Percentiles rank a stretch among this genome's conserved stretches.
phyloP scores from a whole-genome alignment of 2,113 vertebrate genomes.

The Steatornis caripensis region DNA sequence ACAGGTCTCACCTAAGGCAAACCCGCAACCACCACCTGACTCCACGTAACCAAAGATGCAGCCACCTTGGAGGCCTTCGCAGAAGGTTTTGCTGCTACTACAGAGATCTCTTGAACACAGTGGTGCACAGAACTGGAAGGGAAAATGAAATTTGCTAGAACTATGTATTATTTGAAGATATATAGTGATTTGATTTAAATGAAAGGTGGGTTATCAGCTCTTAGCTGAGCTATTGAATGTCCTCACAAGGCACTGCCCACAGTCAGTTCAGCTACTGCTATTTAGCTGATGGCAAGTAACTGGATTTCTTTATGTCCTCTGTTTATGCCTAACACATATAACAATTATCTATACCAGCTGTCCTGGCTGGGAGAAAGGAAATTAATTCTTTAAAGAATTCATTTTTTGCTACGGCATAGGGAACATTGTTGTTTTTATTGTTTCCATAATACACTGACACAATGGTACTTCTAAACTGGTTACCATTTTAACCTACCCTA shows the following conservation, averaged over 20 bases:
- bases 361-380: background rate
- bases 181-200: background rate
- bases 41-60: fast-evolving
- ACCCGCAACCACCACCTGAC: background rate
- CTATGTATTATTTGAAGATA: background rate
- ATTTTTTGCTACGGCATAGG: background rate
- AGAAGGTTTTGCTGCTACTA: background rate
- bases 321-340: background rate
- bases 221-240: background rate
- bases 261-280: background rate
- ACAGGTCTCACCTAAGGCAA: background rate
- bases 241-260: background rate
- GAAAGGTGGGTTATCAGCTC: background rate
- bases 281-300: background rate
- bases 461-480: background rate
- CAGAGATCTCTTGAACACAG: background rate
- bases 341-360: background rate
- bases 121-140: background rate
- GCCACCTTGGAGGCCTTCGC: background rate
- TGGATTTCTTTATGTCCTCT: background rate
- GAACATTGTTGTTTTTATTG: background rate
- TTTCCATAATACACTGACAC: background rate
- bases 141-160: background rate
- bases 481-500: background rate
- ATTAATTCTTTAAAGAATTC: background rate